Evolutionary conservation across 2,113 vertebrate genomes (phyloP), one percentile per base, ranked within the genome.

Genomic region (Electrona antarctica): DNA sequence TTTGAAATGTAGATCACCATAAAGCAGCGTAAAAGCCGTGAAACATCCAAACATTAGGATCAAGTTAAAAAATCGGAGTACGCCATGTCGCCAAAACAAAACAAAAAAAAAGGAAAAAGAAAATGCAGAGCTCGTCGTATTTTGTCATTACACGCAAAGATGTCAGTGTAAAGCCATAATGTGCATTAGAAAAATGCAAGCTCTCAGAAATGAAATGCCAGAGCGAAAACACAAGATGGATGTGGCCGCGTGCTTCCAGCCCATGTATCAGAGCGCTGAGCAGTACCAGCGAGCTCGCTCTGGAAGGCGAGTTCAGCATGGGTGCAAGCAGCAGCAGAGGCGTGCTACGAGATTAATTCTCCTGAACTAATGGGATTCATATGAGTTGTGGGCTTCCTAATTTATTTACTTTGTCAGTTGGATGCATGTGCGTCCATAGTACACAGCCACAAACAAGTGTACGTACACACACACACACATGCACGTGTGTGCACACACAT

Each of bases 361-460:
- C 88, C 64, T 73, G 88, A 96, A 96, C 95, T 96, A 97, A 97
- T 97, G 95, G 94, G 92, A 93, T 94, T 94, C 95, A 93, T 94
- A 95, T 94, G 95, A 96, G 82, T 83, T 81, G 88, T 87, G 89
- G 86, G 85, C 71, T 81, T 78, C 57, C 81, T 90, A 83, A 90
- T 92, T 81, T 87, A 88, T 90, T 88, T 86, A 85, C 86, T 88
- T 86, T 88, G 78, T 81, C 76, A 73, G 60, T 58, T 75, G 74
- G 64, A 73, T 67, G 78, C 64, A 80, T 70, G 63, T 51, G 59
- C 14, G 1, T 57, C 13, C 52, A 67, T 12, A 21, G 21, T 21
- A 48, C 63, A 52, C 15, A 29, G 14, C 5, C 48, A 52, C 47
- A 64, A 47, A 64, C 63, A 64, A n/a, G 51, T 15, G 28, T 48